phyloP scores from a whole-genome alignment of 2,113 vertebrate genomes.

The Globicephala melas region DNA sequence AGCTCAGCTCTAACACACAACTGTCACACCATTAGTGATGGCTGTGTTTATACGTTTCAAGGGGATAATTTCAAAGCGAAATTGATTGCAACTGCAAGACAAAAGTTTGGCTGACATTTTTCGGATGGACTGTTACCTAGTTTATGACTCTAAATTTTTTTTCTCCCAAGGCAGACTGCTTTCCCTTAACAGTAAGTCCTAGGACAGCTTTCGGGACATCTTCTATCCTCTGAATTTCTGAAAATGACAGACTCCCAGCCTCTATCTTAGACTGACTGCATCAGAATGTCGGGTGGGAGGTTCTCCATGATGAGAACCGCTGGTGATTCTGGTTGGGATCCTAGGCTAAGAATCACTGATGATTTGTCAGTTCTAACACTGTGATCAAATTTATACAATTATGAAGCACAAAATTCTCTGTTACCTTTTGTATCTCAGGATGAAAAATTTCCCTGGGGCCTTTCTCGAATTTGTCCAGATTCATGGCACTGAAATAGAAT shows the following conservation, averaged over 20 bases:
- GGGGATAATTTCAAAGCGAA: background rate
- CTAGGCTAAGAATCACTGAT: background rate
- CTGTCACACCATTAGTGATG: background rate
- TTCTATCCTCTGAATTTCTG: background rate
- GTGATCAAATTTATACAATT: background rate
- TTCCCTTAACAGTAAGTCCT: background rate
- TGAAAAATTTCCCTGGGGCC: conserved; percentile 96
- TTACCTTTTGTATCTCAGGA: conserved; percentile 98
- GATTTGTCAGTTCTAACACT: background rate
- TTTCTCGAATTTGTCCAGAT: conserved; percentile 97
- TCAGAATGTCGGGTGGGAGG: background rate
- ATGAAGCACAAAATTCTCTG: background rate
- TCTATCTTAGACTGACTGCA: background rate
- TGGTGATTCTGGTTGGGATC: too few relatives aligned
- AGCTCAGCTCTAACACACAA: background rate
- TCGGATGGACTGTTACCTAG: background rate
- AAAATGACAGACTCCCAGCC: background rate
- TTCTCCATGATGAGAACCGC: background rate
- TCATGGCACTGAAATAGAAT: conserved; percentile 93
- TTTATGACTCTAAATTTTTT: background rate
- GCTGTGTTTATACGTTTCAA: background rate
- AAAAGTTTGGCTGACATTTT: background rate
- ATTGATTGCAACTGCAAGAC: background rate
- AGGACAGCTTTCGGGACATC: background rate
- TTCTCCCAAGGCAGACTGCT: background rate